Evolutionary conservation across 2,888 invertebrate genomes (phyloP).

Genomic region (Scaptodrosophila latifasciaeformis): DNA sequence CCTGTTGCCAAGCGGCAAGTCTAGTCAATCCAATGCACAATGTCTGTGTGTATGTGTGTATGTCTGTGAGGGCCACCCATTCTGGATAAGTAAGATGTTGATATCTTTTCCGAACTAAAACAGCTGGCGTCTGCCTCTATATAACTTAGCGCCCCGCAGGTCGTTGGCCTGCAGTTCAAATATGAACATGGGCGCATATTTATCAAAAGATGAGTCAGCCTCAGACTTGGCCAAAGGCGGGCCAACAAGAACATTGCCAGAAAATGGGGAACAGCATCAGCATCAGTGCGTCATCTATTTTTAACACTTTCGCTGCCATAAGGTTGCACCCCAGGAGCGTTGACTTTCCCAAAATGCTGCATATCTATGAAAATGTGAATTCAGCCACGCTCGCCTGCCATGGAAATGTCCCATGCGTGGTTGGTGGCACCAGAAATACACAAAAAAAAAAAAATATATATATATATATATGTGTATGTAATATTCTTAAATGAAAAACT

Average conservation of each 20-base stretch:
- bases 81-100: too few species aligned
- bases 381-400: not conserved
- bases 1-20: too few species aligned
- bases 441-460: too few species aligned
- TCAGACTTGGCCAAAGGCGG: too few species aligned
- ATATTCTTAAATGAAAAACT: not conserved
- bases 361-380: too few species aligned
- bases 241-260: not conserved
- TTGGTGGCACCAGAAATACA: too few species aligned
- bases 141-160: slow-evolving; percentile 47
- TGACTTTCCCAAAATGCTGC: not conserved
- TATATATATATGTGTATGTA: slow-evolving; percentile 1
- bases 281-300: slow-evolving; percentile 40
- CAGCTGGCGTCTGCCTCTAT: slow-evolving; percentile 45
- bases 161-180: slow-evolving; percentile 59
- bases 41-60: slow-evolving; percentile 5
- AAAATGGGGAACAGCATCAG: too few species aligned
- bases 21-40: too few species aligned
- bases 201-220: slow-evolving; percentile 35
- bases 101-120: slow-evolving; percentile 32
- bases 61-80: slow-evolving; percentile 34
- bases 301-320: slow-evolving; percentile 59
- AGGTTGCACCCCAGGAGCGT: slow-evolving; percentile 7
- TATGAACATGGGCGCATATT: slow-evolving; percentile 8
- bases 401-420: too few species aligned